Base-by-base conservation (phyloP, 1,140 invertebrate species). In the Drosophila orosa region DNA sequence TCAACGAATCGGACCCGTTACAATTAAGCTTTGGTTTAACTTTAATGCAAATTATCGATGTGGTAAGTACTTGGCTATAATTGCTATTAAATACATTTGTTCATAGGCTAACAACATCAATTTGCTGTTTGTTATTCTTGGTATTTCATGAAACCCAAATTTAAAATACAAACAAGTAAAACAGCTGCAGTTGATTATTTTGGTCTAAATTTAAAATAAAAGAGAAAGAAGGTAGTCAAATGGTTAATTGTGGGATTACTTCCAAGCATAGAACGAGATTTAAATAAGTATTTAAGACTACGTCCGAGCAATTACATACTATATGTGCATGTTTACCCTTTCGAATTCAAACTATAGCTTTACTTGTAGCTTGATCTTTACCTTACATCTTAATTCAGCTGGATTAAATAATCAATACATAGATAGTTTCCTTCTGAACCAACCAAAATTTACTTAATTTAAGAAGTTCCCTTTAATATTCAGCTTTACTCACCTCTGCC, bases 1-100 rank as follows among this genome's bases (percentile, higher is more conserved):
- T 96, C 91, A 99, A 99, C 94, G 98, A 99, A 94, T 97, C 97
- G 87, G 96, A 99, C 91, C 96, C 98, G 86, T 95, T 99, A 87
- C 95, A 97, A 93, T 96, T 99, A 93, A 97, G 95, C 93, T 98
- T 99, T 94, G 98, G 98, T 92, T 95, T 99, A 93, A 98, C 97
- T 90, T 95, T 99, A 92, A 99, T 99, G 96, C 99, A 99, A 95
- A 99, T 99, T 93, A 99, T 99, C 93, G 99, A 99, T 94, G 98
- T 99, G 95, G 99, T 99, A 95, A 95, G 97, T 96, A 84, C 3
- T 27, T 33, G 12, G 12, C 4, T n/a, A 7, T 31, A 33, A 31
- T 33, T n/a, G 15, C 5, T n/a, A n/a, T 39, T 39, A 9, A 39
- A 8, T 19, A 3, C 1, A 4, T 39, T 0, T 12, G 12, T 19